phyloP scores from a whole-genome alignment of 2,888 invertebrate species.

The Eupithecia vulgata region DNA sequence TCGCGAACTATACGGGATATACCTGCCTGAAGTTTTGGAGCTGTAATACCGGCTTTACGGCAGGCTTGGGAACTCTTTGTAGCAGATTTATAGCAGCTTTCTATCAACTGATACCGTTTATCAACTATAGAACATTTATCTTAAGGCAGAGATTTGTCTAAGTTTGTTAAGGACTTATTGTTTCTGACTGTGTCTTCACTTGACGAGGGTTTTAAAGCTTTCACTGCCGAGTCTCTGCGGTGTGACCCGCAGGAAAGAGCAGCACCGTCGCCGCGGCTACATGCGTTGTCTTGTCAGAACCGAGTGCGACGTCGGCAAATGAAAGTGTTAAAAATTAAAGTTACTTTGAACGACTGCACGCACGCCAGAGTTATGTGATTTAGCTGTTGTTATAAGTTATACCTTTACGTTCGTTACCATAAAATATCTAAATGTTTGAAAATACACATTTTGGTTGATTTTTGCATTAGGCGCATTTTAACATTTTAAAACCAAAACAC shows the following conservation, averaged over 20 bases:
- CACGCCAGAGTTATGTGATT: too few relatives aligned
- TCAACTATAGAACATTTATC: background rate
- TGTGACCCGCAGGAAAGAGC: too few relatives aligned
- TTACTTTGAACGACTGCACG: too few relatives aligned
- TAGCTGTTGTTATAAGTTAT: too few relatives aligned
- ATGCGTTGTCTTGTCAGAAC: too few relatives aligned
- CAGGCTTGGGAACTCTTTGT: slow-evolving; percentile 29
- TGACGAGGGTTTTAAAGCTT: background rate
- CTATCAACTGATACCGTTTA: slow-evolving; percentile 21
- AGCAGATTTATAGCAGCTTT: slow-evolving; percentile 30
- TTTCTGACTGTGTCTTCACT: background rate
- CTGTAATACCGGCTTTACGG: slow-evolving; percentile 33
- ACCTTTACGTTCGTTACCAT: too few relatives aligned
- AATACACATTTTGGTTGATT: too few relatives aligned
- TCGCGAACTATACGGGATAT: background rate
- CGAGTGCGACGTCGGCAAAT: too few relatives aligned
- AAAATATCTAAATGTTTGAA: too few relatives aligned
- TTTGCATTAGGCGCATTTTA: too few relatives aligned
- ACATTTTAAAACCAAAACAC: background rate
- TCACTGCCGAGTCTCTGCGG: background rate
- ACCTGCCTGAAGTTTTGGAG: slow-evolving; percentile 39
- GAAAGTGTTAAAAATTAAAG: too few relatives aligned
- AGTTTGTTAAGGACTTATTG: background rate
- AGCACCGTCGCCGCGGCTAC: too few relatives aligned
- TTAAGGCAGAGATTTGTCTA: slow-evolving; percentile 15